These are phyloP conservation scores for Nemotelus nigrinus DNA, from an alignment of 2,888 invertebrate genomes.

Conservation along the genomic window DNA sequence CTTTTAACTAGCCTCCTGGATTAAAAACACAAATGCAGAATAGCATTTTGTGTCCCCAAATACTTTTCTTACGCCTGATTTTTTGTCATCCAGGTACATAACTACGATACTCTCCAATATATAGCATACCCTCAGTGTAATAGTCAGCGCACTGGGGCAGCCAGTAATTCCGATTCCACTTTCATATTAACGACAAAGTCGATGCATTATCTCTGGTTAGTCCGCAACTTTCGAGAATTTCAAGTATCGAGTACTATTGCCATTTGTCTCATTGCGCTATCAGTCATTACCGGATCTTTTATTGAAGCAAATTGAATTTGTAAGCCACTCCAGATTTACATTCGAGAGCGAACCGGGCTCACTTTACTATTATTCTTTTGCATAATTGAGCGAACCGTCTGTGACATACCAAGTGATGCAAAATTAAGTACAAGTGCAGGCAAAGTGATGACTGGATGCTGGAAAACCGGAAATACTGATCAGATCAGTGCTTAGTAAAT, in stretches of 20 bases:
- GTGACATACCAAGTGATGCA: no score
- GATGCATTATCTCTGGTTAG: constrained; percentile 39
- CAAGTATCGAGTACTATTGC: constrained; percentile 36
- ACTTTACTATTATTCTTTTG: constrained; percentile 33
- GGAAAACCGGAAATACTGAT: constrained; percentile 2
- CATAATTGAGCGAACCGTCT: constrained; percentile 1
- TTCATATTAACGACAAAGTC: constrained; percentile 38
- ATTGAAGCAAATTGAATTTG: constrained; percentile 51
- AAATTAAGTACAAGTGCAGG: neutral
- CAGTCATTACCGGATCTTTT: constrained; percentile 44
- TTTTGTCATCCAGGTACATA: no score
- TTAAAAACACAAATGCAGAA: no score
- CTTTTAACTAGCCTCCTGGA: no score
- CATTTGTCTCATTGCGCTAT: constrained; percentile 42
- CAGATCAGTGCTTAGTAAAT: constrained; percentile 18
- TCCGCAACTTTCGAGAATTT: constrained; percentile 21
- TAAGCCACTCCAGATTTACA: constrained; percentile 47
- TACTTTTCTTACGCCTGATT: no score
- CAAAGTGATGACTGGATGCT: constrained; percentile 10
- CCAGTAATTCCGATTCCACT: constrained; percentile 16
- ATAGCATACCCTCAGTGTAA: no score
- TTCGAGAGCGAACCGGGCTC: constrained; percentile 10
- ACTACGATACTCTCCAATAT: no score
- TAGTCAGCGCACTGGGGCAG: neutral
- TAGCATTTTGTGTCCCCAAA: no score